Percentiles rank a stretch among this genome's conserved stretches.
phyloP scores from a whole-genome alignment of 2,797 vertebrate species.

The Percopsis omiscomaycus region DNA sequence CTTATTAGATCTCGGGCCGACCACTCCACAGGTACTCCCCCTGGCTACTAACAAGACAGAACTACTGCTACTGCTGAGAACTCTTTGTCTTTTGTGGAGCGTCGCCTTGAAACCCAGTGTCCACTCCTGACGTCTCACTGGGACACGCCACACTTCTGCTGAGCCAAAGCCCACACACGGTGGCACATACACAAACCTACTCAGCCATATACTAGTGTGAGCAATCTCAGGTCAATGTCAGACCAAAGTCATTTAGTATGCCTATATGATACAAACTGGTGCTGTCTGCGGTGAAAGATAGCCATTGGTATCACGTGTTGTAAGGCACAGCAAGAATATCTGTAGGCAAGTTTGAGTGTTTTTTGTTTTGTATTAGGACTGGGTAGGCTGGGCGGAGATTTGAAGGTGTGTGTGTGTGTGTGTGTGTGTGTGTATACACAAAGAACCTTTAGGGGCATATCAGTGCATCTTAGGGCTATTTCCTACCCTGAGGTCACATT shows the following conservation, averaged over 20 bases:
- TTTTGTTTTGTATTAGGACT: neutral
- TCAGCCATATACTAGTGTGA: neutral
- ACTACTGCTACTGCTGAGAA: constrained; percentile 32
- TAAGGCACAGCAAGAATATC: neutral
- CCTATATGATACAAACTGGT: no score
- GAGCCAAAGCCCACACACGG: constrained; percentile 26
- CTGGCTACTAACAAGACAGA: constrained; percentile 36
- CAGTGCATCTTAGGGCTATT: constrained; percentile 38
- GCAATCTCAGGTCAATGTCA: neutral
- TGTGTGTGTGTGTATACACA: no score
- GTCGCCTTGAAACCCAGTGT: constrained; percentile 24
- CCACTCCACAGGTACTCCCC: constrained; percentile 8
- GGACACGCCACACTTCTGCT: constrained; percentile 41
- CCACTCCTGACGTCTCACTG: constrained; percentile 37
- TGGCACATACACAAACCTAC: constrained; percentile 4
- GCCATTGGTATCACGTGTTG: constrained; percentile 2
- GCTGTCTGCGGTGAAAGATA: no score
- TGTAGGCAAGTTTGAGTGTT: no score
- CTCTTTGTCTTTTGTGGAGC: neutral
- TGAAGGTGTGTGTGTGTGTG: constrained; percentile 20
- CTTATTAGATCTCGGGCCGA: constrained; percentile 4
- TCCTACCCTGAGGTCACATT: constrained; percentile 24
- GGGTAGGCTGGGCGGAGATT: neutral
- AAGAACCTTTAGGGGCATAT: constrained; percentile 52
- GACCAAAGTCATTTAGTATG: no score